Evolutionary conservation across 2,113 vertebrate genomes (phyloP).

Genomic region (Pteruthius melanotis): DNA sequence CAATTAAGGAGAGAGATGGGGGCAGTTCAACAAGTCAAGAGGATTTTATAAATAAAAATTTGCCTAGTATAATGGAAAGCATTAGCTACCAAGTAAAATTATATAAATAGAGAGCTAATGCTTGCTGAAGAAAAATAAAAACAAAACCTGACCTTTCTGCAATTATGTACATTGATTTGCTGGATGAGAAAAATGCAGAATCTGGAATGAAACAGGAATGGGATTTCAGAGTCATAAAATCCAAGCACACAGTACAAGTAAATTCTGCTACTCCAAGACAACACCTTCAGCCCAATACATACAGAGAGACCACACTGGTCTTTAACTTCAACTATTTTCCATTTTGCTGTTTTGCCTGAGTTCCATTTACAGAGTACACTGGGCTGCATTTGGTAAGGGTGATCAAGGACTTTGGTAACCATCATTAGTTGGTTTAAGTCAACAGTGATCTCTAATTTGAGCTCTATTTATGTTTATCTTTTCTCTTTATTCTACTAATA

Average conservation of each 20-base stretch:
- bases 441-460: background rate
- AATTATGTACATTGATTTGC: background rate
- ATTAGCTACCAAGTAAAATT: background rate
- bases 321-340: background rate
- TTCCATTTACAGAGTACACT: background rate
- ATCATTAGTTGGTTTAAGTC: background rate
- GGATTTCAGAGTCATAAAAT: background rate
- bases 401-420: background rate
- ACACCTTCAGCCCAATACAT: background rate
- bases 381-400: background rate
- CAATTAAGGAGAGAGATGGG: constrained; percentile 3
- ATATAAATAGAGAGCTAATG: background rate
- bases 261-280: background rate
- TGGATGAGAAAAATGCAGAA: background rate
- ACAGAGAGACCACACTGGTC: rapidly evolving
- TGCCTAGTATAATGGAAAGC: background rate
- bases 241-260: background rate
- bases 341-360: background rate
- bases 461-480: background rate
- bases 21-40: constrained; percentile 31
- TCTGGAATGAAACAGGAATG: background rate
- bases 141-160: background rate
- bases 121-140: background rate
- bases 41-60: constrained; percentile 18
- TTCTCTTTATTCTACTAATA: background rate